A percentile compares a stretch with the other conserved stretches of the same genome.
Conservation (phyloP, 2,797 vertebrate species). For the Rallus crepitans region DNA sequence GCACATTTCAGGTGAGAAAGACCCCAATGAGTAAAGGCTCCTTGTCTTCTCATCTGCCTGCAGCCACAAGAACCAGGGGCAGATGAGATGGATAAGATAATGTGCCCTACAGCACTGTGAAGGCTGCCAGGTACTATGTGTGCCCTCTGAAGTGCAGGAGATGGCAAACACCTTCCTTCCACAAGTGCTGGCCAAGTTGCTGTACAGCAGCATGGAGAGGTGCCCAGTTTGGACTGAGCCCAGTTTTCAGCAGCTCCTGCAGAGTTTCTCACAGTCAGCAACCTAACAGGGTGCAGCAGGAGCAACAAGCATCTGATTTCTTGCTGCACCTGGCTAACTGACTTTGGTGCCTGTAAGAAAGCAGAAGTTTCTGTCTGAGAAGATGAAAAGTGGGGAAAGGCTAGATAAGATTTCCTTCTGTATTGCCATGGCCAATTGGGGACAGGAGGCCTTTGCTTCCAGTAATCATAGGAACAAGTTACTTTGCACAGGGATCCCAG, state of each 20-base stretch:
- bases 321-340: neutral
- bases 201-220: neutral
- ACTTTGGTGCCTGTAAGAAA: neutral
- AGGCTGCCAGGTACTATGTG: neutral
- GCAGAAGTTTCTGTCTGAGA: neutral
- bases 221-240: neutral
- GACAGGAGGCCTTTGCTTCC: neutral
- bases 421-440: neutral
- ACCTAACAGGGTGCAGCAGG: neutral
- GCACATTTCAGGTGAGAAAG: neutral
- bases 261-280: neutral
- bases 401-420: neutral
- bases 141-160: accelerated
- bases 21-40: neutral
- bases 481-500: neutral
- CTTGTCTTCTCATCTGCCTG: neutral
- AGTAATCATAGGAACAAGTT: neutral
- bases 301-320: neutral
- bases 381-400: neutral
- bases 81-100: accelerated
- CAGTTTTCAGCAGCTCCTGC: neutral
- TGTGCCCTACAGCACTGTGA: neutral
- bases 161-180: neutral
- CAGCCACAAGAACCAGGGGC: accelerated
- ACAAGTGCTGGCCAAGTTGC: neutral